A percentile compares a stretch with the other conserved stretches of the same genome.
phyloP scores from a whole-genome alignment of 92 coral and sea anemone genomes.

The Chrysogorgia sp. region DNA sequence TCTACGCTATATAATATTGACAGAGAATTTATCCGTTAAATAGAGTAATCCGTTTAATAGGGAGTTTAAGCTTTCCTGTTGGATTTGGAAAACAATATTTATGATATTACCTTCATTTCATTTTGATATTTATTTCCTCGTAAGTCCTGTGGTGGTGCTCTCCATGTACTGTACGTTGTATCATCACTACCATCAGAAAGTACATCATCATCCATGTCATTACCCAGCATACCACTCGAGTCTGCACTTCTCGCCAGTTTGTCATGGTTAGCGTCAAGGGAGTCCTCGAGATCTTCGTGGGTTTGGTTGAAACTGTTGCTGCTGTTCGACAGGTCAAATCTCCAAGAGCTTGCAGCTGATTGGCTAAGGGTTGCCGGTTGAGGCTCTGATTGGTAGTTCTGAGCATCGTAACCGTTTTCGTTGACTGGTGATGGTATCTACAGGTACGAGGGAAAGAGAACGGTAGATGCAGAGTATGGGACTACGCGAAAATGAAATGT shows the following conservation, averaged over 20 bases:
- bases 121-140: constrained; percentile 80
- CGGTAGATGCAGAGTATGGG: neutral
- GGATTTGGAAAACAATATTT: too few relatives aligned
- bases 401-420: constrained; percentile 79
- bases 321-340: constrained; percentile 82
- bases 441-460: neutral
- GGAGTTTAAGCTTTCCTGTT: neutral
- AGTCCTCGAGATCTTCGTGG: constrained; percentile 60
- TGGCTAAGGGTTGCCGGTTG: constrained; percentile 77
- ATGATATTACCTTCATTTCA: constrained; percentile 93
- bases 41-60: too few relatives aligned
- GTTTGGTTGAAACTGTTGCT: constrained; percentile 60
- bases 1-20: too few relatives aligned
- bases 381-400: constrained; percentile 82
- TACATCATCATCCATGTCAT: constrained; percentile 69
- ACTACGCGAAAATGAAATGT: too few relatives aligned
- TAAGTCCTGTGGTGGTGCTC: constrained; percentile 76
- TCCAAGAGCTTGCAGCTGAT: constrained; percentile 93
- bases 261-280: constrained; percentile 61
- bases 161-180: constrained; percentile 87
- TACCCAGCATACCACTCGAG: constrained; percentile 44
- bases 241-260: constrained; percentile 33
- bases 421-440: constrained; percentile 86
- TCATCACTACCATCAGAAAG: constrained; percentile 86
- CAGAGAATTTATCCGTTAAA: too few relatives aligned